Percentiles rank a stretch among this genome's conserved stretches.
Evolutionary conservation across 2,797 vertebrate species (phyloP).

Genomic region (Danio choprae): DNA sequence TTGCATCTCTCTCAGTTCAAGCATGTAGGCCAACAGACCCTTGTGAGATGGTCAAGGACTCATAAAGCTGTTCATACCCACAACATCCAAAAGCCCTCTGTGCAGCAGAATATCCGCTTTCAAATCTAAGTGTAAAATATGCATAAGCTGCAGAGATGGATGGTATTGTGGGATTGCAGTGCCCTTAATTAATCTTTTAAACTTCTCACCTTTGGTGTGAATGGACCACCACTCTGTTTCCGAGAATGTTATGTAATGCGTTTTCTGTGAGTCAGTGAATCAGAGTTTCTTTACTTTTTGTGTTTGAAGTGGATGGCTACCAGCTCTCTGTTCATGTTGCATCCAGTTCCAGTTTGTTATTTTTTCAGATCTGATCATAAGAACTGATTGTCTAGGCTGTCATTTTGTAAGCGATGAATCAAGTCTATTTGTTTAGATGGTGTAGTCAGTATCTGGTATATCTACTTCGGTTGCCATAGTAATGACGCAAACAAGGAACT

Average conservation of each 20-base stretch:
- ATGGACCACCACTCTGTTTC: background rate
- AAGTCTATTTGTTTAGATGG: background rate
- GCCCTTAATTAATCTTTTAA: background rate
- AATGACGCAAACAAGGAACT: conserved; percentile 2
- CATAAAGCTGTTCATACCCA: background rate
- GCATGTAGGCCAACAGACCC: background rate
- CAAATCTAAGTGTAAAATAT: background rate
- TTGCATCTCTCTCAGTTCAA: background rate
- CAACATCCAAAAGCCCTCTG: background rate
- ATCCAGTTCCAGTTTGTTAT: background rate
- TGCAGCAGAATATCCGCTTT: conserved; percentile 1
- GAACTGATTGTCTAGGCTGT: background rate
- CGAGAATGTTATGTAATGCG: background rate
- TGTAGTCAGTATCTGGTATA: conserved; percentile 7
- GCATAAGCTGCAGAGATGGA: background rate
- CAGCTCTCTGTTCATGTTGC: background rate
- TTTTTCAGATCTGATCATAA: background rate
- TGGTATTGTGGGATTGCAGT: background rate
- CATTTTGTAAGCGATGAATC: conserved; percentile 3
- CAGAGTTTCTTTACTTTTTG: background rate
- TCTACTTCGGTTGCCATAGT: conserved; percentile 8
- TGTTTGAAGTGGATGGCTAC: background rate
- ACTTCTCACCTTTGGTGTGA: background rate
- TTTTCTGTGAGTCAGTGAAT: background rate
- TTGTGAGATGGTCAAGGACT: conserved; percentile 3